A percentile compares a stretch with the other conserved stretches of the same genome.
Evolutionary conservation across 2,113 vertebrate species (phyloP).

Genomic region (Rhabdornis inornatus): DNA sequence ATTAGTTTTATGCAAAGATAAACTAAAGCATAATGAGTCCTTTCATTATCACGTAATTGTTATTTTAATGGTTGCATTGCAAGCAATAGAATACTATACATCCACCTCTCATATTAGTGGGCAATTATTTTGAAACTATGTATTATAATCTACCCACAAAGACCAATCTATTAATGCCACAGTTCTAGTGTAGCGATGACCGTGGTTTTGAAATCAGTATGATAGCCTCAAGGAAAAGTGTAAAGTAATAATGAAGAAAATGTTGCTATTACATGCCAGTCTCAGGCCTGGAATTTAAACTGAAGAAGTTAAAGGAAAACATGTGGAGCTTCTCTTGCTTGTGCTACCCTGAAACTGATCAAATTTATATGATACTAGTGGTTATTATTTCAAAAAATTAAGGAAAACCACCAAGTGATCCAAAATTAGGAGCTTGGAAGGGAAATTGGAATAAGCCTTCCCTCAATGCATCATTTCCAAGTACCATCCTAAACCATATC

Average conservation of each 20-base stretch:
- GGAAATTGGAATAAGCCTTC: neutral
- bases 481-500: neutral
- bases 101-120: constrained; percentile 69
- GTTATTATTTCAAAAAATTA: neutral
- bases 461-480: neutral
- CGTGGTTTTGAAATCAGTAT: constrained; percentile 47
- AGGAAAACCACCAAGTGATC: neutral
- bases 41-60: constrained; percentile 70
- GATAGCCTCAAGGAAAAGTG: constrained; percentile 28
- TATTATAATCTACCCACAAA: constrained; percentile 60
- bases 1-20: constrained; percentile 77
- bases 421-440: neutral
- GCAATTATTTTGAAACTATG: constrained; percentile 70
- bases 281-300: neutral
- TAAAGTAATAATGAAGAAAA: constrained; percentile 8
- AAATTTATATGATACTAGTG: neutral
- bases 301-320: neutral
- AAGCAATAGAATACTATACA: constrained; percentile 54
- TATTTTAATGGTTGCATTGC: constrained; percentile 72
- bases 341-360: neutral
- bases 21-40: constrained; percentile 70
- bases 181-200: constrained; percentile 52
- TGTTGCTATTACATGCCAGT: neutral
- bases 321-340: neutral
- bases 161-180: constrained; percentile 61